Conservation (phyloP, 2,888 invertebrate genomes). For the Lottia scabra region DNA sequence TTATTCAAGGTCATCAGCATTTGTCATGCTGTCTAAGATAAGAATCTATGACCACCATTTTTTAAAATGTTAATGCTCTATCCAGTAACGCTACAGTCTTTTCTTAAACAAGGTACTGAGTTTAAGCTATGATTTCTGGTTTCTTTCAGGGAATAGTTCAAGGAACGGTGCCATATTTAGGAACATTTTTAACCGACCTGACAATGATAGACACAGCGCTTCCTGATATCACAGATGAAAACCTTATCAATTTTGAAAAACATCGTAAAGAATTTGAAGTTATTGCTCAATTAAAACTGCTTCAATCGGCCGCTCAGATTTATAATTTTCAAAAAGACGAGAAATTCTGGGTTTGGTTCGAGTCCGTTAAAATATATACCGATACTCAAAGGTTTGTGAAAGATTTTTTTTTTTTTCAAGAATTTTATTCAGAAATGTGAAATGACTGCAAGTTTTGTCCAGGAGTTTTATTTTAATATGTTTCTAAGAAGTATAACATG, state of each 20-base stretch:
- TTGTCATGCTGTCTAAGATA: too few species aligned
- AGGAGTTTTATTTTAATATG: not conserved
- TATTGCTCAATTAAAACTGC: slow-evolving; percentile 92
- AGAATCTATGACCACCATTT: too few species aligned
- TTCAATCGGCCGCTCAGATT: slow-evolving; percentile 96
- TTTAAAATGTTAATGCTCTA: too few species aligned
- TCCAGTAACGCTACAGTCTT: too few species aligned
- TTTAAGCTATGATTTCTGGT: too few species aligned
- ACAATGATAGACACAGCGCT: slow-evolving; percentile 97
- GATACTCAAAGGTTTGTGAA: slow-evolving; percentile 86
- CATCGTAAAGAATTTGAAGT: slow-evolving; percentile 98
- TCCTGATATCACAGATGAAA: slow-evolving; percentile 71
- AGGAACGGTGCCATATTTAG: slow-evolving; percentile 97
- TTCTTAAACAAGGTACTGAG: too few species aligned
- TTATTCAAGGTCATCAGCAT: too few species aligned
- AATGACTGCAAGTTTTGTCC: not conserved
- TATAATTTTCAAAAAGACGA: slow-evolving; percentile 89
- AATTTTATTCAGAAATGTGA: not conserved
- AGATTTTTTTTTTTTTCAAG: not conserved
- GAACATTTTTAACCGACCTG: slow-evolving; percentile 97
- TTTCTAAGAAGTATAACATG: too few species aligned
- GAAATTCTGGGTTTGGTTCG: slow-evolving; percentile 95
- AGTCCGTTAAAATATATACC: slow-evolving; percentile 88
- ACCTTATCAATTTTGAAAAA: slow-evolving; percentile 97
- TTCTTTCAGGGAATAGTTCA: slow-evolving; percentile 56